Conservation (phyloP, 1,140 invertebrate genomes). For the Maniola jurtina region DNA sequence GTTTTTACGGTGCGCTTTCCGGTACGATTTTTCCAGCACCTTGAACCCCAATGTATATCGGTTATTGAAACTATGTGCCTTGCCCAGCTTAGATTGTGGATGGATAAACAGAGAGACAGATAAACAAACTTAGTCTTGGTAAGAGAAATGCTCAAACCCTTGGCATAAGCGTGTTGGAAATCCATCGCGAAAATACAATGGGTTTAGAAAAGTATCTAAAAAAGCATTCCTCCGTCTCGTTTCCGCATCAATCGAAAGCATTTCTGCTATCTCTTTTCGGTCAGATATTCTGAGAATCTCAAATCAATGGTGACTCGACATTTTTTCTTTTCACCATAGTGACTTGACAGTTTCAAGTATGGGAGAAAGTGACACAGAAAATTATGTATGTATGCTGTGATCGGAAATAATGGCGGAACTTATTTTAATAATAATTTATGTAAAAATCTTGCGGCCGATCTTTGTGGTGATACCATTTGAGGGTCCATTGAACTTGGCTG, state of each 20-base stretch:
- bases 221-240: constrained; percentile 9
- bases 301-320: constrained; percentile 24
- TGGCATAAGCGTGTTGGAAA: neutral
- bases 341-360: constrained; percentile 22
- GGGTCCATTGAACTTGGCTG: too few relatives aligned
- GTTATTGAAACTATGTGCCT: too few relatives aligned
- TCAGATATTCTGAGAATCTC: constrained; percentile 7
- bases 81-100: too few relatives aligned
- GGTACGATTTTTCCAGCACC: too few relatives aligned
- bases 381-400: constrained; percentile 9
- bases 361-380: constrained; percentile 25
- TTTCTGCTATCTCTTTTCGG: constrained; percentile 11
- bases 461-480: neutral
- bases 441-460: neutral
- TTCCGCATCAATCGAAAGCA: neutral
- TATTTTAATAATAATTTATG: neutral
- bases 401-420: constrained; percentile 8
- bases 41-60: too few relatives aligned
- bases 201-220: constrained; percentile 9
- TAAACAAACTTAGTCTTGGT: too few relatives aligned
- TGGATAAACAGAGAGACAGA: too few relatives aligned
- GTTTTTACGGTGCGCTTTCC: too few relatives aligned
- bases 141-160: neutral
- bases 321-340: constrained; percentile 5
- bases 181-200: neutral